A percentile compares a stretch with the other conserved stretches of the same genome.
phyloP scores from a whole-genome alignment of 2,888 invertebrate genomes.

The Conomelus anceps region DNA sequence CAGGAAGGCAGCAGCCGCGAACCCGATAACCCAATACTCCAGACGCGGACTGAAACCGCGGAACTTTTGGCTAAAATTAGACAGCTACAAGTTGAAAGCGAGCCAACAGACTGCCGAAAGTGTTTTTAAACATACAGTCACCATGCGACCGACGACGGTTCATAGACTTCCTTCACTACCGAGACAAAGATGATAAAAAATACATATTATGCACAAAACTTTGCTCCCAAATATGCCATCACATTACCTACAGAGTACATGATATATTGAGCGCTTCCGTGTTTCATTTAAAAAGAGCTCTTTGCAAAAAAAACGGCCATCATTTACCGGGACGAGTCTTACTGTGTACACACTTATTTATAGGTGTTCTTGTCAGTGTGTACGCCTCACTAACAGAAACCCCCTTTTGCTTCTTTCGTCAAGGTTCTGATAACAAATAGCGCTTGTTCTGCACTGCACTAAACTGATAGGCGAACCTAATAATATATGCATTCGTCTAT shows the following conservation, averaged over 20 bases:
- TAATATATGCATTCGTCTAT: neutral
- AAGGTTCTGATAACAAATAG: neutral
- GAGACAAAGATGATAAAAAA: too few species aligned
- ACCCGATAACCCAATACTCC: slow-evolving; percentile 9
- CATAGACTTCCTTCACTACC: neutral
- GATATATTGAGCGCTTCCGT: neutral
- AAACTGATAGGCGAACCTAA: neutral
- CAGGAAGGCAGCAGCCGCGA: neutral
- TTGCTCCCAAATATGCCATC: neutral
- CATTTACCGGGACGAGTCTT: neutral
- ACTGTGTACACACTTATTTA: neutral
- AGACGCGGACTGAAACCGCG: slow-evolving; percentile 1
- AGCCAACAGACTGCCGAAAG: neutral
- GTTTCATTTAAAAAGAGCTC: neutral
- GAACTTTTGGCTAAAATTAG: slow-evolving; percentile 5
- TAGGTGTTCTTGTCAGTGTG: neutral
- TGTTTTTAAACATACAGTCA: slow-evolving; percentile 4
- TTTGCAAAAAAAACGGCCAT: neutral
- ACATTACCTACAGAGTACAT: too few species aligned
- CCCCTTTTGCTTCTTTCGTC: neutral
- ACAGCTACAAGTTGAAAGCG: neutral
- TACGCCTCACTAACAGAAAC: neutral
- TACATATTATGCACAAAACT: neutral
- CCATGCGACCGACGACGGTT: neutral
- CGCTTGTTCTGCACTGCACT: neutral